Percentiles rank a stretch among this genome's conserved stretches.
phyloP scores from a whole-genome alignment of 2,888 invertebrate genomes.

The Temnothorax rugatulus region DNA sequence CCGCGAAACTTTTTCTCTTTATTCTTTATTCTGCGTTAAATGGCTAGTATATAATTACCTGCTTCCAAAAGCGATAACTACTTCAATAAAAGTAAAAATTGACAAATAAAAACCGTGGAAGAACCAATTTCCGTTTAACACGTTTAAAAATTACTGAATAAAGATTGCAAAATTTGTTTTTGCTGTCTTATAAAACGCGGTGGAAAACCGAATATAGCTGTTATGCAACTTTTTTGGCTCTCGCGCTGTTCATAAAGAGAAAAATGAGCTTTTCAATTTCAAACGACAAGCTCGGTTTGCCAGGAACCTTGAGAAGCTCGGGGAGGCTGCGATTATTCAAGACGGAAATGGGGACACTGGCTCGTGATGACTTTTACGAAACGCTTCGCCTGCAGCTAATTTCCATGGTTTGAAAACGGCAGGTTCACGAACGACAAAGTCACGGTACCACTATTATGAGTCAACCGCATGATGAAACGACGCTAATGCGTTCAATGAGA shows the following conservation, averaged over 20 bases:
- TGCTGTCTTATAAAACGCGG: conserved; percentile 5
- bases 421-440: conserved; percentile 29
- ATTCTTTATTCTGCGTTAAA: not conserved
- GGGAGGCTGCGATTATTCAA: conserved; percentile 47
- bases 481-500: conserved; percentile 40
- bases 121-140: not conserved
- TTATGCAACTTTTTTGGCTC: not conserved
- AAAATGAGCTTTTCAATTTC: conserved; percentile 47
- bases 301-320: conserved; percentile 19
- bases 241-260: not conserved
- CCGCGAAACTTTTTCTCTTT: not conserved
- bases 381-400: conserved; percentile 39
- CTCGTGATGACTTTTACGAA: conserved; percentile 54
- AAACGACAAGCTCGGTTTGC: conserved; percentile 42
- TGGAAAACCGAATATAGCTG: conserved; percentile 9
- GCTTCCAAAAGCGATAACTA: not conserved
- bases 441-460: conserved; percentile 37
- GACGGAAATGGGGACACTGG: conserved; percentile 52
- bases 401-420: conserved; percentile 46
- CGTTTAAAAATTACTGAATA: not conserved
- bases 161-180: not conserved
- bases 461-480: conserved; percentile 45
- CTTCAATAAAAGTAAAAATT: not conserved
- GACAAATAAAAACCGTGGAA: not conserved
- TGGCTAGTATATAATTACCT: not conserved